Evolutionary conservation across 2,113 vertebrate genomes (phyloP), one percentile per base, ranked within the genome.

Genomic region (Coreoperca whiteheadi): DNA sequence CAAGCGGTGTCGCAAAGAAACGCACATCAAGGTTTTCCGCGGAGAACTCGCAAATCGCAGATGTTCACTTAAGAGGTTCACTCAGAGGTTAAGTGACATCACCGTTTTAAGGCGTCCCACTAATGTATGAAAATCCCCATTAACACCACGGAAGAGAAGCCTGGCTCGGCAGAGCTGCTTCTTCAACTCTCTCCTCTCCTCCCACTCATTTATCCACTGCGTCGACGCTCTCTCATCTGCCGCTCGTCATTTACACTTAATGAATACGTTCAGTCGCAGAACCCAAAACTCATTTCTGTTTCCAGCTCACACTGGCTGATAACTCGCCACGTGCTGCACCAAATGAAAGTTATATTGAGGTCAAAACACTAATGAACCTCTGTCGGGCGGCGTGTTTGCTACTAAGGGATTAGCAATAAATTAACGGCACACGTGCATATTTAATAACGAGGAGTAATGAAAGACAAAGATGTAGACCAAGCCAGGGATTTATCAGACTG

Each of bases 81-180:
- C n/a, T 23, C 11, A 61, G 25, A 60, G 56, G 25, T 59, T 9
- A 67, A 15, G 39, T 48, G 70, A 48, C 20, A 1, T 63, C 56
- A 34, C 59, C 18, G 8, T 37, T 51, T 7, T 25, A 25, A 64
- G 59, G 39, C 4, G 30, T 20, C 14, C 30, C 30, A 12, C 46
- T 75, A 54, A 76, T 75, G 43, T 63, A 57, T 67, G 51, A 77
- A 77, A 77, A 67, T 67, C 51, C n/a, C 1, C 59, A 51, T 28
- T 25, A 64, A 25, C 46, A 51, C 60, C 60, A 53, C 48, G 21
- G 43, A 34, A 53, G 48, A 53, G 53, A 16, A 74, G 39, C 39
- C n/a, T 8, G 9, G 6, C n/a, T 16, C 0, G 11, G 18, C 25
- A 61, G 41, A 74, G 41, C 59, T 34, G 3, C 37, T 28, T 25